A percentile compares a stretch with the other conserved stretches of the same genome.
These are phyloP conservation scores for Chaetops frenatus DNA, from an alignment of 2,113 vertebrate species.

Conservation along the genomic window DNA sequence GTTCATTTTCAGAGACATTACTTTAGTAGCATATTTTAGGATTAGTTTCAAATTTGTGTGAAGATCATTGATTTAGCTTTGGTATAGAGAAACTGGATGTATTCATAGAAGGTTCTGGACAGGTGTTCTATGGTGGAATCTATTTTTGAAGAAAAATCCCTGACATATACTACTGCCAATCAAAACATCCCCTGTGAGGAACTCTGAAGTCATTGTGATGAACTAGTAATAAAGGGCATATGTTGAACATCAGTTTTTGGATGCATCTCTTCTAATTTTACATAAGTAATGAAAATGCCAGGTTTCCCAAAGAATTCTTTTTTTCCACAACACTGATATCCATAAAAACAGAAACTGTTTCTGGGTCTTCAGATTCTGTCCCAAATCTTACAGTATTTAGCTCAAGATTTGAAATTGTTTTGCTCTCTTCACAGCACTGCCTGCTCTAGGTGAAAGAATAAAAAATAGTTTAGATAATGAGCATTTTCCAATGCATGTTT, in stretches of 20 bases:
- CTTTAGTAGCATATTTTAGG: neutral
- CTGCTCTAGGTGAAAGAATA: neutral
- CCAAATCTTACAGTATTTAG: neutral
- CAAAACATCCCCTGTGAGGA: neutral
- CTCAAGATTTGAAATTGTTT: neutral
- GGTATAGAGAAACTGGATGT: neutral
- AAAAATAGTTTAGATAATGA: neutral
- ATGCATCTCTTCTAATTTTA: neutral
- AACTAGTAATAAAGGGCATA: too few relatives aligned
- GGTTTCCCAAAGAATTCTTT: neutral
- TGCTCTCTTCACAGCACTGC: neutral
- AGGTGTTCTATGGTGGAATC: neutral
- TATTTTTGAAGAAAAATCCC: neutral
- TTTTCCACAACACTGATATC: neutral
- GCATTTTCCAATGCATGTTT: neutral
- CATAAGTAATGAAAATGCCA: neutral
- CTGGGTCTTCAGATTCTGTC: neutral
- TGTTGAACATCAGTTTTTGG: neutral
- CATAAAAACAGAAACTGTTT: neutral
- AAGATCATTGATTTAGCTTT: neutral
- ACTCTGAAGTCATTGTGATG: too few relatives aligned
- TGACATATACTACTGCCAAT: neutral
- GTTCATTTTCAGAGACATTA: neutral
- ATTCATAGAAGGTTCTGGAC: neutral
- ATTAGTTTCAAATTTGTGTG: slow-evolving; percentile 27